Evolutionary conservation across 2,797 vertebrate species (phyloP), one percentile per base, ranked within the genome.

Genomic region (Alauda arvensis): DNA sequence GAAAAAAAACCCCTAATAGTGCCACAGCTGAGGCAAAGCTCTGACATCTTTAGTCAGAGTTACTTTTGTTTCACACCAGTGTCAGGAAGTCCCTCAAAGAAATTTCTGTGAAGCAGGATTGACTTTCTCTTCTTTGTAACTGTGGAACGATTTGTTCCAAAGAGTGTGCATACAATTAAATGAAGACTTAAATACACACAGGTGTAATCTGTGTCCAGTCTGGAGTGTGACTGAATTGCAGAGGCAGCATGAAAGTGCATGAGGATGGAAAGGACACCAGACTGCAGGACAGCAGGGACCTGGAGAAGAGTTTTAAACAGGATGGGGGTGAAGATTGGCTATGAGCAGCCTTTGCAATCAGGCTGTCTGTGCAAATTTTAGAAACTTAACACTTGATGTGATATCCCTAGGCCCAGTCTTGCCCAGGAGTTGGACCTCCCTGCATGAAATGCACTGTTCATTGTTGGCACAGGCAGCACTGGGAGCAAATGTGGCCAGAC

Each of bases 401-500:
- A 10, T 25, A 43, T 10, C 19, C 15, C 23, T 33, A 55, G 56
- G 52, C 18, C 26, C 8, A 23, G 19, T 28, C n/a, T 61, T 49
- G 28, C 49, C 59, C 37, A n/a, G 45, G 49, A 60, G 45, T 6
- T 42, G 45, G n/a, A 43, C 19, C 14, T 83, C 10, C 4, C 56
- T 53, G 43, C 37, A 6, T 25, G 28, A n/a, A 72, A 52, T 0
- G 3, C 24, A 5, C 4, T 0, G 0, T 57, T 56, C 0, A 0
- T 25, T 24, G 25, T 21, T 43, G 66, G n/a, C 6, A 9, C 43
- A 29, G 9, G 4, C 8, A 14, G 3, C 1, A 5, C n/a, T 3
- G 4, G 28, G 49, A 66, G 65, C 0, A 0, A n/a, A 26, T 3
- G 21, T 0, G 6, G 61, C n/a, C 0, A 0, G 21, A 7, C 43